Percentiles rank a stretch among this genome's conserved stretches.
These are phyloP conservation scores for Phrynocephalus versicolor DNA, from an alignment of 2,113 vertebrate species.

Conservation along the genomic window DNA sequence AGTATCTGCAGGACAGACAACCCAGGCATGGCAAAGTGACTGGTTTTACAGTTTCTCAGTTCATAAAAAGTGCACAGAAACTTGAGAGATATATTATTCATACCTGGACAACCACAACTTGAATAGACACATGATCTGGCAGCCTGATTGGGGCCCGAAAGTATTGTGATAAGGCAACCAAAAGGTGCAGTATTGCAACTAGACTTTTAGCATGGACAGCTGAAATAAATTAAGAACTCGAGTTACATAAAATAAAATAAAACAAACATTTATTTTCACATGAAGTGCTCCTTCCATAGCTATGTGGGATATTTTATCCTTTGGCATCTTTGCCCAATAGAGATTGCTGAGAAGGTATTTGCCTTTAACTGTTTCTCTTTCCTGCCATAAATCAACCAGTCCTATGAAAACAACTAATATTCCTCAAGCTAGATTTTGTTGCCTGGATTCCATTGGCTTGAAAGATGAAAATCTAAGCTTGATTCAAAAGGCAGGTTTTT, in stretches of 20 bases:
- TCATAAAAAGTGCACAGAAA: not conserved
- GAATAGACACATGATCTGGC: slow-evolving; percentile 96
- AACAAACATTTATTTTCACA: slow-evolving; percentile 26
- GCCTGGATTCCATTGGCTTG: slow-evolving; percentile 18
- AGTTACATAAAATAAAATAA: slow-evolving; percentile 42
- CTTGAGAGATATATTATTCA: slow-evolving; percentile 33
- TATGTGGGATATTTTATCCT: slow-evolving; percentile 16
- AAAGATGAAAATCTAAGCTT: slow-evolving; percentile 52
- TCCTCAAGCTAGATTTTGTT: not conserved
- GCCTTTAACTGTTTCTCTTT: slow-evolving; percentile 3
- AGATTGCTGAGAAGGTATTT: slow-evolving; percentile 13
- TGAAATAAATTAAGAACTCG: slow-evolving; percentile 67
- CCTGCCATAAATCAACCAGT: slow-evolving; percentile 13
- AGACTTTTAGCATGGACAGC: slow-evolving; percentile 96
- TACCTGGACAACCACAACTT: slow-evolving; percentile 98
- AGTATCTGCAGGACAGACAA: rapidly evolving
- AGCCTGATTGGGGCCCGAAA: slow-evolving; percentile 95
- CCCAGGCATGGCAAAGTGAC: not conserved
- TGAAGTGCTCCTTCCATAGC: not conserved
- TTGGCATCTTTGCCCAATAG: slow-evolving; percentile 18
- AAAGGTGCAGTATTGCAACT: slow-evolving; percentile 93
- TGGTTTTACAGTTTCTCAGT: not conserved
- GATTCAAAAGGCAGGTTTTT: slow-evolving; percentile 60
- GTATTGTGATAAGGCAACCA: slow-evolving; percentile 94
- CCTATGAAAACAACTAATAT: not conserved